Percentiles rank a stretch among this genome's conserved stretches.
These are phyloP conservation scores for Otus sunia DNA, from an alignment of 2,113 vertebrate species.

Conservation along the genomic window DNA sequence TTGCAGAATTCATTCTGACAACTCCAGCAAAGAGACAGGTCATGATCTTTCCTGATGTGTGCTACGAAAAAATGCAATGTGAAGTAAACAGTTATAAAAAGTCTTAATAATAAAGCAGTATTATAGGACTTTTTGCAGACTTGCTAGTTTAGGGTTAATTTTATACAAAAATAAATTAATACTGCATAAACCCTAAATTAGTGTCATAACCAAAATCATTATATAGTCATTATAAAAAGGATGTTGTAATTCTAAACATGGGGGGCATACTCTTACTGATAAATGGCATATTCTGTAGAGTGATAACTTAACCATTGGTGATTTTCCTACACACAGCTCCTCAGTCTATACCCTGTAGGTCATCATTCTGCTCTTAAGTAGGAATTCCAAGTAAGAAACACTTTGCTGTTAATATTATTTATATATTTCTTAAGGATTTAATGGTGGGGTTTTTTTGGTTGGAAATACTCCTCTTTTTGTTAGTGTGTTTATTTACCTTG, in stretches of 20 bases:
- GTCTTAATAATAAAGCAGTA: neutral
- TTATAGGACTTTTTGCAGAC: neutral
- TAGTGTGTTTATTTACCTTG: neutral
- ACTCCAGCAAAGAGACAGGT: neutral
- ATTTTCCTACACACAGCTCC: neutral
- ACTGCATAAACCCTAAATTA: conserved; percentile 26
- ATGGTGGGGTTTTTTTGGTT: neutral
- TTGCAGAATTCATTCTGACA: neutral
- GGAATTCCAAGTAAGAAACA: neutral
- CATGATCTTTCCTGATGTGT: neutral
- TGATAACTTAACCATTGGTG: neutral
- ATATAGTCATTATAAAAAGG: neutral
- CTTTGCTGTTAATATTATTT: neutral
- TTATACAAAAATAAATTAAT: conserved; percentile 30
- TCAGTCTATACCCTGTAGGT: neutral
- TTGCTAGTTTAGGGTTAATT: conserved; percentile 4
- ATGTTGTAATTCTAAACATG: neutral
- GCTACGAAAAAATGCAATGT: neutral
- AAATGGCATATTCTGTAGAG: neutral
- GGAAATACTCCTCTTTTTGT: neutral
- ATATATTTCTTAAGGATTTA: neutral
- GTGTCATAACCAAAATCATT: conserved; percentile 16
- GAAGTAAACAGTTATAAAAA: neutral
- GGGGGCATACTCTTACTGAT: neutral
- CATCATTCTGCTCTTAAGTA: neutral